A percentile compares a stretch with the other conserved stretches of the same genome.
phyloP scores from a whole-genome alignment of 2,797 vertebrate genomes.

The Tinamus major region DNA sequence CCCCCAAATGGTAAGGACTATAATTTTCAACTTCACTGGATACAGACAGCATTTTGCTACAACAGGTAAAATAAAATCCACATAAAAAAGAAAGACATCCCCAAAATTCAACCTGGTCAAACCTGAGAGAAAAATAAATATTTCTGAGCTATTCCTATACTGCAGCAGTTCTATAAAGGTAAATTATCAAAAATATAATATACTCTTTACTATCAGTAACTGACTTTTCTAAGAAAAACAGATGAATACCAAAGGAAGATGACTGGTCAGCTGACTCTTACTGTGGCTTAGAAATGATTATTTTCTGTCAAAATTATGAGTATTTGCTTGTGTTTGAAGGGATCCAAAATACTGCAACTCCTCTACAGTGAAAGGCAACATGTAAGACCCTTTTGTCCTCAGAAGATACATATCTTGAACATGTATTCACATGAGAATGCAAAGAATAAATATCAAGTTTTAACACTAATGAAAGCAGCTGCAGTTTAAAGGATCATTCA shows the following conservation, averaged over 20 bases:
- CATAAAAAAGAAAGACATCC: not conserved
- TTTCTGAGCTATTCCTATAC: not conserved
- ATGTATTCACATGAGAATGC: not conserved
- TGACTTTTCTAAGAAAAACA: not conserved
- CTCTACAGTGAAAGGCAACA: not conserved
- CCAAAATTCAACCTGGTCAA: not conserved
- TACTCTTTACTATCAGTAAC: not conserved
- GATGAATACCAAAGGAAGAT: not conserved
- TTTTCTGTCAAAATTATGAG: not conserved
- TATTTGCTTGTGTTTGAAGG: not conserved
- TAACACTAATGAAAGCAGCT: not conserved
- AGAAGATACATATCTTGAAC: not conserved
- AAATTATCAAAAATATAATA: not conserved
- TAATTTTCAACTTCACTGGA: not conserved
- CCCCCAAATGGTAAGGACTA: slow-evolving; percentile 73
- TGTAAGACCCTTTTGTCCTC: not conserved
- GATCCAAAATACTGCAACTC: not conserved
- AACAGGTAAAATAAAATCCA: not conserved
- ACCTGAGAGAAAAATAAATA: accelerated
- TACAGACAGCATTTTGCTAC: not conserved
- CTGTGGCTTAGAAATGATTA: not conserved
- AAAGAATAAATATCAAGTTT: slow-evolving; percentile 17
- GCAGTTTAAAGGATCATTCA: not conserved
- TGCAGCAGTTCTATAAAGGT: not conserved
- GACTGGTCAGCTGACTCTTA: not conserved